Conservation (phyloP, 1,140 invertebrate genomes). For the Atta cephalotes region DNA sequence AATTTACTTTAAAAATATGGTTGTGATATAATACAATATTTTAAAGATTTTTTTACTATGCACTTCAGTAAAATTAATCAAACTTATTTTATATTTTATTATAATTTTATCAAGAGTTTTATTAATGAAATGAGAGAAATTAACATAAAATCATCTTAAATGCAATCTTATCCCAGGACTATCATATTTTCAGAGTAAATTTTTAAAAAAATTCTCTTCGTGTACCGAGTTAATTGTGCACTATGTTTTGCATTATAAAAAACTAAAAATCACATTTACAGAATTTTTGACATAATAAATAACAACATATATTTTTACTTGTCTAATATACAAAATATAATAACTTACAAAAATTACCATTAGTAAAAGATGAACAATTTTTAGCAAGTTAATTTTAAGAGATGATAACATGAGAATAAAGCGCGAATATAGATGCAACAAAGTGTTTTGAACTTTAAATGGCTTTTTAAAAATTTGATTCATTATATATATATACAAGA, state of each 20-base stretch:
- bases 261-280: not conserved
- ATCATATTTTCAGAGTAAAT: too few relatives aligned
- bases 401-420: not conserved
- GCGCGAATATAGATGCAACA: not conserved
- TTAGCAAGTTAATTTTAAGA: not conserved
- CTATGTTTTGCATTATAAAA: not conserved
- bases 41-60: too few relatives aligned
- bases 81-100: too few relatives aligned
- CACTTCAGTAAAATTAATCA: too few relatives aligned
- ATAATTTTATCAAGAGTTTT: too few relatives aligned
- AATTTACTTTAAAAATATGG: too few relatives aligned
- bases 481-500: not conserved
- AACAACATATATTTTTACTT: not conserved
- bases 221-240: not conserved
- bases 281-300: not conserved
- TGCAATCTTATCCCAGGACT: too few relatives aligned
- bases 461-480: not conserved
- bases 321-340: not conserved
- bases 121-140: too few relatives aligned
- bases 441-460: not conserved
- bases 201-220: too few relatives aligned
- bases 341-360: not conserved
- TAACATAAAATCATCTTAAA: too few relatives aligned
- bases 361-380: not conserved
- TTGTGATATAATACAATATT: too few relatives aligned